Evolutionary conservation across 2,888 invertebrate species (phyloP), one percentile per base, ranked within the genome.

Genomic region (Acanthosepion lycidas): DNA sequence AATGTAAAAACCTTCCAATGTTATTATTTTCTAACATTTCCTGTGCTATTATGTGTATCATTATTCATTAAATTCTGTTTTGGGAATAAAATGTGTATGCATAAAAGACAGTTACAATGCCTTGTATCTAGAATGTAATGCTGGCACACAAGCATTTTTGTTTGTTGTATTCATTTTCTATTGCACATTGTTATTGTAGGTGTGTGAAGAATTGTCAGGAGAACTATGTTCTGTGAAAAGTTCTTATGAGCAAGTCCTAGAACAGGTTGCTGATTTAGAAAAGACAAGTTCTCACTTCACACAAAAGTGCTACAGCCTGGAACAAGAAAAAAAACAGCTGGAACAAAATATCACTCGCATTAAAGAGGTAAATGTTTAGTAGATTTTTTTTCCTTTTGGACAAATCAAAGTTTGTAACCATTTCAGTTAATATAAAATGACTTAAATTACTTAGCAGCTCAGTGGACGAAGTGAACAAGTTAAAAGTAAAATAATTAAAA

Each of bases 271-370:
- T 94, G 95, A 95, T 20, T 94, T 97, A 94, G 97, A 97, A 95
- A 96, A 96, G 91, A 96, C 96, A 64, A 97, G 96, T 95, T 96
- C 96, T 91, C 95, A 96, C 20, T 96, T 96, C 48, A 95, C 96
- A 94, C 96, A 97, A 94, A 97, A 97, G 94, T 95, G 96, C 78
- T 96, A 96, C n/a, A 95, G 96, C 26, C 95, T 96, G 18, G 96
- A 97, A 93, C 96, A 97, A 95, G 97, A 97, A 95, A 96, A 96
- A 91, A 95, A 95, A 42, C 94, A 96, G 91, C 96, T 97, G 53
- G 96, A 96, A 94, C 95, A 95, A 23, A 96, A 97, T 93, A 95
- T 97, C 23, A 96, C 96, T 33, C 96, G 96, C 91, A 95, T 97
- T 0, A 95, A 95, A 94, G 96, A 96, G 96, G 97, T 97, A 95